These are phyloP conservation scores for Pollenia labialis DNA, from an alignment of 2,888 invertebrate species.

Conservation along the genomic window DNA sequence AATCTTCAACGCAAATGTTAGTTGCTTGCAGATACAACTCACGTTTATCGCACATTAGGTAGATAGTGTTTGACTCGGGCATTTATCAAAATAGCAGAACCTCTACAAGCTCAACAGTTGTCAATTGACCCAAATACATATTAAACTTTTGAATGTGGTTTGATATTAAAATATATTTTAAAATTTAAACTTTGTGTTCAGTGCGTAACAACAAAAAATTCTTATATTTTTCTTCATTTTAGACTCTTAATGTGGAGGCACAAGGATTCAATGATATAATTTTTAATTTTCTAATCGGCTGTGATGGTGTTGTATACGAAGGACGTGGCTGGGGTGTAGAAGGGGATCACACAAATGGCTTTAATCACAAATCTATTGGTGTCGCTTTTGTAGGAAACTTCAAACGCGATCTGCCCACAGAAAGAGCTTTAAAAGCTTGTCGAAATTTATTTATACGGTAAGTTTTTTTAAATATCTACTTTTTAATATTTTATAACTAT, in stretches of 20 bases:
- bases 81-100: too few species aligned
- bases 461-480: not conserved
- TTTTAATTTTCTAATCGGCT: constrained; percentile 86
- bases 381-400: constrained; percentile 86
- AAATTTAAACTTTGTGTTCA: too few species aligned
- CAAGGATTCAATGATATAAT: constrained; percentile 85
- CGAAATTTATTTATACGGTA: constrained; percentile 83
- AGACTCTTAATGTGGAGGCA: constrained; percentile 85
- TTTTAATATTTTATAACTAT: too few species aligned
- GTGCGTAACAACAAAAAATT: too few species aligned
- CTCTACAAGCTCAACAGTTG: too few species aligned
- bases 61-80: too few species aligned
- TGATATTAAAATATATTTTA: too few species aligned
- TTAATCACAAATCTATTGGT: constrained; percentile 85
- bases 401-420: constrained; percentile 84
- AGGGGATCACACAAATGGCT: constrained; percentile 85
- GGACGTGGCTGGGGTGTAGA: constrained; percentile 86
- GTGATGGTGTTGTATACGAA: constrained; percentile 86
- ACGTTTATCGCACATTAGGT: too few species aligned
- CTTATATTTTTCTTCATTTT: constrained; percentile 21
- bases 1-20: too few species aligned
- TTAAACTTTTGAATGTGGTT: too few species aligned
- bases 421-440: constrained; percentile 83
- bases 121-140: too few species aligned
- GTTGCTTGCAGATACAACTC: too few species aligned